Evolutionary conservation across 2,888 invertebrate genomes (phyloP).

Genomic region (Antheraea yamamai): DNA sequence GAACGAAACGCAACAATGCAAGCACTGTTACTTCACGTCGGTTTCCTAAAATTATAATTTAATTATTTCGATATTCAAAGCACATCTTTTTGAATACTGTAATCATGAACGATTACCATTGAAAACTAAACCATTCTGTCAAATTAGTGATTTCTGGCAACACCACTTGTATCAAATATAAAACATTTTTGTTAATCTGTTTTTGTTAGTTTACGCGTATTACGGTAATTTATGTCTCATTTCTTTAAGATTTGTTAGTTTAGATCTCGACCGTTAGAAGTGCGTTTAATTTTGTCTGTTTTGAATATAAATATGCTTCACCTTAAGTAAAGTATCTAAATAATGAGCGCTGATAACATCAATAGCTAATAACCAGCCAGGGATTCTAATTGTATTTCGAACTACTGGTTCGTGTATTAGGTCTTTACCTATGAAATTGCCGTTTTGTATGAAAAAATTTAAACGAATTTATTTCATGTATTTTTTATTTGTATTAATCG

Average conservation of each 20-base stretch:
- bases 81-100: not conserved
- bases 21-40: no score
- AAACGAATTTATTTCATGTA: no score
- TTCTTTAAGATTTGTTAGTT: constrained; percentile 2
- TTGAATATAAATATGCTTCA: not conserved
- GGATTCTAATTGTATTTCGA: not conserved
- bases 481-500: no score
- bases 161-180: not conserved
- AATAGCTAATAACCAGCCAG: not conserved
- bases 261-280: not conserved
- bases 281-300: not conserved
- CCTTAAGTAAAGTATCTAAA: not conserved
- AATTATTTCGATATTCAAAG: not conserved
- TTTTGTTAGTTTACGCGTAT: constrained; percentile 8
- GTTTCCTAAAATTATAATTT: not conserved
- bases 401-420: constrained; percentile 3
- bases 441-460: no score
- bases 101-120: not conserved
- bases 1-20: no score
- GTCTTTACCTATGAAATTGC: no score
- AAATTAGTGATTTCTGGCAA: not conserved
- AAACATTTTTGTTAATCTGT: constrained; percentile 2
- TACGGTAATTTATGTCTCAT: constrained; percentile 3
- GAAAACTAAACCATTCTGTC: not conserved
- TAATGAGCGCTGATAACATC: not conserved